Evolutionary conservation across 1,140 invertebrate species (phyloP).

Genomic region (Lordiphosa collinella): DNA sequence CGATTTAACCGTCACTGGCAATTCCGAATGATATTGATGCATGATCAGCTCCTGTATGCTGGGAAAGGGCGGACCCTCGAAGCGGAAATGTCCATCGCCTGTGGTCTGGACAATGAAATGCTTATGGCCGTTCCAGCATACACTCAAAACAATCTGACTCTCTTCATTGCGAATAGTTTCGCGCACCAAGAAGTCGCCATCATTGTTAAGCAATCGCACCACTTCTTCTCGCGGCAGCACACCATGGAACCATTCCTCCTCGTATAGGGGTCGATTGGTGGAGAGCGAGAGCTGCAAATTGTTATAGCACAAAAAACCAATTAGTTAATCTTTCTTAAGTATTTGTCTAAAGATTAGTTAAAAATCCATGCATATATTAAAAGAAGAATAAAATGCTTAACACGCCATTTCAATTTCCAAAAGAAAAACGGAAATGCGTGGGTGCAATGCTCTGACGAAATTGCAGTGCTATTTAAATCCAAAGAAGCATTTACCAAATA

Average conservation of each 20-base stretch:
- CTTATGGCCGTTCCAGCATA: constrained; percentile 96
- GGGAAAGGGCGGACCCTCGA: constrained; percentile 95
- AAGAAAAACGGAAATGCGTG: constrained; percentile 56
- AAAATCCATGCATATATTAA: constrained; percentile 32
- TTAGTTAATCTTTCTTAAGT: constrained; percentile 24
- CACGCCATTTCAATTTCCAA: constrained; percentile 53
- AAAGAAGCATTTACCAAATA: constrained; percentile 15
- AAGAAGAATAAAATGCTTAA: constrained; percentile 28
- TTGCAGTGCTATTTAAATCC: constrained; percentile 27
- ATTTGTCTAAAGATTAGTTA: constrained; percentile 32
- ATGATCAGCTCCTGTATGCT: constrained; percentile 95
- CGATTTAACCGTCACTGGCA: constrained; percentile 94
- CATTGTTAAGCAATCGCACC: constrained; percentile 90
- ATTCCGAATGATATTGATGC: constrained; percentile 90
- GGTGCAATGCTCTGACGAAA: constrained; percentile 46
- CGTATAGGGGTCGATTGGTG: constrained; percentile 84
- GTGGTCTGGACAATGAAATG: constrained; percentile 99
- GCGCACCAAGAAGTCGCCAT: constrained; percentile 96
- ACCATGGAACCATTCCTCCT: constrained; percentile 99
- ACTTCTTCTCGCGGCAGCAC: constrained; percentile 97
- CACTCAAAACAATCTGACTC: constrained; percentile 95
- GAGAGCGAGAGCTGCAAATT: constrained; percentile 72
- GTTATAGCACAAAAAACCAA: not conserved
- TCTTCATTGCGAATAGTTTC: constrained; percentile 96
- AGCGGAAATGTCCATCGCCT: constrained; percentile 93